Evolutionary conservation across 2,888 invertebrate species (phyloP).

Genomic region (Molorchus minor): DNA sequence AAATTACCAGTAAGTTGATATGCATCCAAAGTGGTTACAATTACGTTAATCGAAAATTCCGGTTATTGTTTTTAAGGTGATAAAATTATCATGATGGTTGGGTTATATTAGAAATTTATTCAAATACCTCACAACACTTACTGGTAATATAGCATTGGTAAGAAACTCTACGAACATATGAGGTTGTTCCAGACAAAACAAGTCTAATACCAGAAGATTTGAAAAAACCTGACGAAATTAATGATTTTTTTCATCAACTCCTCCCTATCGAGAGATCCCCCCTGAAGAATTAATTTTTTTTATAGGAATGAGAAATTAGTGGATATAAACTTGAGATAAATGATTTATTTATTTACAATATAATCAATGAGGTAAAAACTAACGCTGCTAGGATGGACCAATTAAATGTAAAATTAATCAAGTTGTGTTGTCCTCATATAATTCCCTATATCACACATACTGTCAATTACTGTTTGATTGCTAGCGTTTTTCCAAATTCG

Average conservation of each 20-base stretch:
- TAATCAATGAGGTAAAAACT: constrained; percentile 7
- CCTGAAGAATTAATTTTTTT: constrained; percentile 8
- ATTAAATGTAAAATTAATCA: constrained; percentile 9
- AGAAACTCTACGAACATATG: too few relatives aligned
- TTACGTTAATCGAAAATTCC: too few relatives aligned
- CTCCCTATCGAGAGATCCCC: background rate
- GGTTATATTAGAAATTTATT: too few relatives aligned
- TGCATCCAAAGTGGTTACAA: too few relatives aligned
- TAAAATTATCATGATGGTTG: too few relatives aligned
- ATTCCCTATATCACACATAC: too few relatives aligned
- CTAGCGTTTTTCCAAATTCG: background rate
- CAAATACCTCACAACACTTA: too few relatives aligned
- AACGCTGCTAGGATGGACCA: constrained; percentile 8
- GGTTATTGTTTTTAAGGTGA: too few relatives aligned
- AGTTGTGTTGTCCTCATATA: constrained; percentile 7
- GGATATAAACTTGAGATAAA: constrained; percentile 7
- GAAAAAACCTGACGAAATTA: constrained; percentile 7
- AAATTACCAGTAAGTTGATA: too few relatives aligned
- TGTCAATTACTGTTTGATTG: constrained; percentile 14
- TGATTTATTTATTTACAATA: too few relatives aligned
- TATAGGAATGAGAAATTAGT: constrained; percentile 1
- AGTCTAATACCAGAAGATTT: constrained; percentile 16
- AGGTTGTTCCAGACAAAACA: too few relatives aligned
- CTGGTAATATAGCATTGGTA: too few relatives aligned
- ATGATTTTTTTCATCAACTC: constrained; percentile 7